phyloP scores from a whole-genome alignment of 2,113 vertebrate genomes.

The Heterotis niloticus region DNA sequence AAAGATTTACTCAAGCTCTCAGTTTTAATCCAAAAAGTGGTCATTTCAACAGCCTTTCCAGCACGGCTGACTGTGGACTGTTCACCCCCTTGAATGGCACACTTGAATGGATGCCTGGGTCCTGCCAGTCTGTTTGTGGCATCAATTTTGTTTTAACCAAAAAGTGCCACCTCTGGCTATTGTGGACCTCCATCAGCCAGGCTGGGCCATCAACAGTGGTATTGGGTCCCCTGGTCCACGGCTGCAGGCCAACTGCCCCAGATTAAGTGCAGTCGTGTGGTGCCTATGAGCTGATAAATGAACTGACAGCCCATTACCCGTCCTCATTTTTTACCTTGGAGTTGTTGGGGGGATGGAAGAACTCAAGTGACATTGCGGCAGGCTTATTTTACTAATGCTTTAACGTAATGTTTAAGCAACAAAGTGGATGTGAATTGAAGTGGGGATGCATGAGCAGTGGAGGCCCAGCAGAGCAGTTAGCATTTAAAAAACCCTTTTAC shows the following conservation, averaged over 20 bases:
- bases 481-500: too few relatives aligned
- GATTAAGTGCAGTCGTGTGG: slow-evolving; percentile 36
- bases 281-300: slow-evolving; percentile 60
- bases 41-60: too few relatives aligned
- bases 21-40: too few relatives aligned
- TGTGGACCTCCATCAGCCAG: too few relatives aligned
- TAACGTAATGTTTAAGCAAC: slow-evolving; percentile 56
- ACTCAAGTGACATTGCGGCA: slow-evolving; percentile 44
- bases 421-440: neutral
- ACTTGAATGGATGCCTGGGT: too few relatives aligned
- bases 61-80: too few relatives aligned
- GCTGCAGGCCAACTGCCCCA: slow-evolving; percentile 40
- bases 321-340: slow-evolving; percentile 51
- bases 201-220: neutral
- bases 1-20: too few relatives aligned
- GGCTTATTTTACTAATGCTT: slow-evolving; percentile 59
- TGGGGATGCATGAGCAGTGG: neutral
- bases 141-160: neutral
- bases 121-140: neutral
- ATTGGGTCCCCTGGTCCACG: slow-evolving; percentile 30
- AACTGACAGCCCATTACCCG: slow-evolving; percentile 57
- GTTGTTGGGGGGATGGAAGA: slow-evolving; percentile 39
- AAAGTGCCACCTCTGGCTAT: neutral
- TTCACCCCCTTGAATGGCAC: too few relatives aligned
- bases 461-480: too few relatives aligned